These are phyloP conservation scores for Trinorchestia longiramus DNA, from an alignment of 1,140 invertebrate genomes.

Conservation along the genomic window DNA sequence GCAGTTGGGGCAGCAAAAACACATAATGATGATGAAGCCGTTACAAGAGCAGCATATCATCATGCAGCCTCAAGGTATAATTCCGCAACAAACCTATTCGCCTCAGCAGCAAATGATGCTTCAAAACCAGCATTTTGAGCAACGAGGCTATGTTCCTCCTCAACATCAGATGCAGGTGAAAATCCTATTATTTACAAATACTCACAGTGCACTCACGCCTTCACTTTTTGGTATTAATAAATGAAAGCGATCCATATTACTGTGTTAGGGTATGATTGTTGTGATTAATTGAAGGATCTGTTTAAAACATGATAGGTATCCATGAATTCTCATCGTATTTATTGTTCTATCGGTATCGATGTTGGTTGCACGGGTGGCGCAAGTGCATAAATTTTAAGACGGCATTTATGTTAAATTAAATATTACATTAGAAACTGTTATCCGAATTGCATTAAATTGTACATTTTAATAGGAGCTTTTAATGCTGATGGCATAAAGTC, in stretches of 20 bases:
- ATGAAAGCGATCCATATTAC: neutral
- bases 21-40: constrained; percentile 35
- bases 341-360: neutral
- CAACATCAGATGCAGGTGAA: constrained; percentile 28
- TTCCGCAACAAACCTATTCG: neutral
- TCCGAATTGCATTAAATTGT: too few species aligned
- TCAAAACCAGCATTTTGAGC: constrained; percentile 19
- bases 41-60: neutral
- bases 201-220: neutral
- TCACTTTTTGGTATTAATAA: neutral
- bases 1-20: constrained; percentile 29
- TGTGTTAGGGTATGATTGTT: neutral
- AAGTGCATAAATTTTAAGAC: neutral
- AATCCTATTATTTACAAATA: neutral
- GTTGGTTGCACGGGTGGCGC: neutral
- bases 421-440: too few species aligned
- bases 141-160: constrained; percentile 8
- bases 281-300: neutral
- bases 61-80: constrained; percentile 17
- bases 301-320: neutral
- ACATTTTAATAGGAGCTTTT: too few species aligned
- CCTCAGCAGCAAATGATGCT: constrained; percentile 41
- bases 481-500: too few species aligned
- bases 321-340: neutral
- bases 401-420: too few species aligned